Percentiles rank a stretch among this genome's conserved stretches.
These are phyloP conservation scores for Sitta europaea DNA, from an alignment of 2,113 vertebrate genomes.

Conservation along the genomic window DNA sequence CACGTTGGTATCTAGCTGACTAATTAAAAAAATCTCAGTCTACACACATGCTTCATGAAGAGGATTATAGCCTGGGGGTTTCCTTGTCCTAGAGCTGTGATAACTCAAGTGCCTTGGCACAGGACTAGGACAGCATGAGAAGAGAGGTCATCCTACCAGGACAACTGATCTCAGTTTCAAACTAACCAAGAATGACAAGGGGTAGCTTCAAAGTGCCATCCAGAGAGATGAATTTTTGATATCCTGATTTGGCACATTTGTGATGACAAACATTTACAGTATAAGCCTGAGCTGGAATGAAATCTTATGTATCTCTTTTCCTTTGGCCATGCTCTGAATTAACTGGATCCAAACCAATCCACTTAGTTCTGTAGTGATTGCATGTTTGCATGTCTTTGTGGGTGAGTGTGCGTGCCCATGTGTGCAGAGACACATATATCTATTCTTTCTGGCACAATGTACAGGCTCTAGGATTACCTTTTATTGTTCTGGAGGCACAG, in stretches of 20 bases:
- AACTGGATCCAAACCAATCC: neutral
- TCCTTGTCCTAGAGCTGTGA: neutral
- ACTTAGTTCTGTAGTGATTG: neutral
- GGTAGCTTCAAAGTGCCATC: neutral
- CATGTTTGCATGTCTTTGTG: neutral
- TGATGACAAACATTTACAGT: neutral
- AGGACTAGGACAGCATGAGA: neutral
- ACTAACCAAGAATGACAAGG: neutral
- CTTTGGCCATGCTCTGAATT: neutral
- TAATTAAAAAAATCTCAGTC: neutral
- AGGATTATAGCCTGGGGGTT: neutral
- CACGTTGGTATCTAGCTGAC: neutral
- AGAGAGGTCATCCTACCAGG: neutral
- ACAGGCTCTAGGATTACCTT: neutral
- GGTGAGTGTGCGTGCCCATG: accelerated
- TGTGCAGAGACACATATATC: neutral
- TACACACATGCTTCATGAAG: neutral
- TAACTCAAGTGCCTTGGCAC: neutral
- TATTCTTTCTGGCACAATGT: neutral
- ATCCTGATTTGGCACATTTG: neutral
- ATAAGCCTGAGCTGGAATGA: neutral
- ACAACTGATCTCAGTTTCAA: neutral
- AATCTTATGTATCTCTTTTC: neutral
- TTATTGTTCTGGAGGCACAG: neutral
- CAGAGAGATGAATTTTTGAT: neutral